Conservation (phyloP, 2,888 invertebrate genomes). For the Taenaris catops region DNA sequence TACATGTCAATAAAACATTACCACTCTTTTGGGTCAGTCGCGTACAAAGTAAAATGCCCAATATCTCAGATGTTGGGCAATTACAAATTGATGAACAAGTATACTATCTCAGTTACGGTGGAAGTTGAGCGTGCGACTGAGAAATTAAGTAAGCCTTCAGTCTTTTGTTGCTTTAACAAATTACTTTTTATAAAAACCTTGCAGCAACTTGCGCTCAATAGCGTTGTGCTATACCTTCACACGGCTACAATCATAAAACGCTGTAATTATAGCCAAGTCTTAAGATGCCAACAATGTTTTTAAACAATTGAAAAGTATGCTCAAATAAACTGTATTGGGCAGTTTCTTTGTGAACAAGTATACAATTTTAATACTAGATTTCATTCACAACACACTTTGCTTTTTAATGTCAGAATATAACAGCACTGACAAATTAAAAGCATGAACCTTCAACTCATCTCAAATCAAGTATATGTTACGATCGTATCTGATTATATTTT, state of each 20-base stretch:
- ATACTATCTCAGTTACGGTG: conserved; percentile 54
- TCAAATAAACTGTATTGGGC: too few species aligned
- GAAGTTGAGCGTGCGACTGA: conserved; percentile 66
- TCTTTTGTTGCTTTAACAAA: conserved; percentile 65
- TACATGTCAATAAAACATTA: too few species aligned
- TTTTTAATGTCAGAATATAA: conserved; percentile 19
- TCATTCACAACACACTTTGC: conserved; percentile 10
- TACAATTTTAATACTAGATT: too few species aligned
- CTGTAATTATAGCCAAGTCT: conserved; percentile 32
- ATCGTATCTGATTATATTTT: conserved; percentile 7
- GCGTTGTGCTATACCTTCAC: conserved; percentile 59
- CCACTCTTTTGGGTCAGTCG: too few species aligned
- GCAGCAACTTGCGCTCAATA: conserved; percentile 57
- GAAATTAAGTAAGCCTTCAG: conserved; percentile 69
- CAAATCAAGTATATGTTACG: conserved; percentile 8
- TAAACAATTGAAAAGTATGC: conserved; percentile 1
- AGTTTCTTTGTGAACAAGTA: too few species aligned
- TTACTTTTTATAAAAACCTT: conserved; percentile 66
- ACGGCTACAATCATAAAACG: conserved; percentile 57
- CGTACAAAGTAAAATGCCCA: too few species aligned
- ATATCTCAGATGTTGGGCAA: too few species aligned
- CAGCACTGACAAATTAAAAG: conserved; percentile 5
- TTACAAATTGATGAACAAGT: conserved; percentile 43
- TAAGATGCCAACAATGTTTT: conserved; percentile 1
- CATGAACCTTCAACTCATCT: conserved; percentile 15